Base-by-base conservation (phyloP, 2,113 vertebrate genomes). In the Asarcornis scutulata region DNA sequence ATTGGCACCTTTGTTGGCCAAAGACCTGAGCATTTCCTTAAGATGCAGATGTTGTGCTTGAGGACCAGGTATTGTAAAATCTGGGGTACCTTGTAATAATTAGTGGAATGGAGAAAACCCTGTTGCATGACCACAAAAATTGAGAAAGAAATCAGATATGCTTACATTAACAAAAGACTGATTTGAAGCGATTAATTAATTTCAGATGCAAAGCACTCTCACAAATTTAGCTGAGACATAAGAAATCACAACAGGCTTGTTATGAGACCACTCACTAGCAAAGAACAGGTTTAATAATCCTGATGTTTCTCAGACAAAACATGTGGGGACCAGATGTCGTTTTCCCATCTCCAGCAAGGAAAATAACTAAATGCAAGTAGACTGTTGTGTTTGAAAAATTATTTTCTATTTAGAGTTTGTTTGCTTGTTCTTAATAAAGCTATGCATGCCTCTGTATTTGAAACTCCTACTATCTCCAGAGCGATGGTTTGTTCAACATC, bases 121-220 rank as follows among this genome's bases (percentile, higher is more conserved):
- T 26, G 18, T 85, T 34, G 52, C 44, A n/a, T 3, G 17, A 68
- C 52, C 58, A 71, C 22, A 55, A 74, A 63, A 69, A 71, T 31
- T 46, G 26, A 73, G 9, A 87, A 87, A 82, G 34, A 73, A 90
- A 83, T 82, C 34, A 4, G 1, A 69, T 79, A 66, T 11, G 11
- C 29, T 72, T 89, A 67, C 34, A 76, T 79, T 85, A 85, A 60
- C 36, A 40, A 10, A 42, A 31, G 34, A 78, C 15, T 83, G 40
- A 76, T 42, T 60, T 80, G 21, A 95, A 94, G 79, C 23, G 82
- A 94, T 84, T 78, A 63, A 79, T 82, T 92, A 76, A 31, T 83
- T 94, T 93, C 59, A 83, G 75, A 34, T 23, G 88, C 50, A 79
- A 89, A 87, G 60, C 5, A 22, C 14, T 22, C 75, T 77, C 69